Percentiles rank a stretch among this genome's conserved stretches.
Evolutionary conservation across 2,797 vertebrate genomes (phyloP).

Genomic region (Cyclopterus lumpus): DNA sequence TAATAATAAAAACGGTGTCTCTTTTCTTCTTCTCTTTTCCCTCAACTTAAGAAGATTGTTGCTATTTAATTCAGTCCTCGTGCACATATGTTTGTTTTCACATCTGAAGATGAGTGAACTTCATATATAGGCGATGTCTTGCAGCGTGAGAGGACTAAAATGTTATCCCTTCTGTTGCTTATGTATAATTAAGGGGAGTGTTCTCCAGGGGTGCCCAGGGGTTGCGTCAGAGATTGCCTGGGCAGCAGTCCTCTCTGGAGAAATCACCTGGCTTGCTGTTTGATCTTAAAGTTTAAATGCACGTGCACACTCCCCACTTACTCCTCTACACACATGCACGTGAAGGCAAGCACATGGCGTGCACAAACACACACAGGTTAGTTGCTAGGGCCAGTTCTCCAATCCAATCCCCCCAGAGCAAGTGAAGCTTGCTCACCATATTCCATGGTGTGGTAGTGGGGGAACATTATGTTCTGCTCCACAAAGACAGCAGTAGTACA

Average conservation of each 20-base stretch:
- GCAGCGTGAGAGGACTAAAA: slow-evolving; percentile 70
- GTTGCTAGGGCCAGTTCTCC: slow-evolving; percentile 68
- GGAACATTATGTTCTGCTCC: slow-evolving; percentile 75
- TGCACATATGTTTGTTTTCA: slow-evolving; percentile 63
- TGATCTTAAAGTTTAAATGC: slow-evolving; percentile 69
- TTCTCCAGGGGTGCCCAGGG: slow-evolving; percentile 65
- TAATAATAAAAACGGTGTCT: slow-evolving; percentile 14
- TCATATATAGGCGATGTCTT: slow-evolving; percentile 69
- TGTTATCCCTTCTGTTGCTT: slow-evolving; percentile 75
- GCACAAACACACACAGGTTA: slow-evolving; percentile 51
- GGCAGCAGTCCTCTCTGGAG: slow-evolving; percentile 72
- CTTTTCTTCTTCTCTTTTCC: slow-evolving; percentile 1
- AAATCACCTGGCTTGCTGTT: slow-evolving; percentile 79
- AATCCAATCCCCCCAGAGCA: slow-evolving; percentile 69
- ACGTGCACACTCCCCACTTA: slow-evolving; percentile 56
- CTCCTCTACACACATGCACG: slow-evolving; percentile 33
- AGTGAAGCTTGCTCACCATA: slow-evolving; percentile 69
- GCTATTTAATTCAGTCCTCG: slow-evolving; percentile 38
- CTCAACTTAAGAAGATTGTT: slow-evolving; percentile 33
- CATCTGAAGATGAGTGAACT: slow-evolving; percentile 52
- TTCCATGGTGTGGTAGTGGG: slow-evolving; percentile 69
- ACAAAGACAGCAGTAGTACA: slow-evolving; percentile 76
- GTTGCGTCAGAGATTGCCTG: slow-evolving; percentile 79
- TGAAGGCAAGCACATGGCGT: slow-evolving; percentile 11
- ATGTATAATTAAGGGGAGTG: slow-evolving; percentile 78